Evolutionary conservation across 1,140 invertebrate genomes (phyloP), one percentile per base, ranked within the genome.

Genomic region (Drosophila kanapiae): DNA sequence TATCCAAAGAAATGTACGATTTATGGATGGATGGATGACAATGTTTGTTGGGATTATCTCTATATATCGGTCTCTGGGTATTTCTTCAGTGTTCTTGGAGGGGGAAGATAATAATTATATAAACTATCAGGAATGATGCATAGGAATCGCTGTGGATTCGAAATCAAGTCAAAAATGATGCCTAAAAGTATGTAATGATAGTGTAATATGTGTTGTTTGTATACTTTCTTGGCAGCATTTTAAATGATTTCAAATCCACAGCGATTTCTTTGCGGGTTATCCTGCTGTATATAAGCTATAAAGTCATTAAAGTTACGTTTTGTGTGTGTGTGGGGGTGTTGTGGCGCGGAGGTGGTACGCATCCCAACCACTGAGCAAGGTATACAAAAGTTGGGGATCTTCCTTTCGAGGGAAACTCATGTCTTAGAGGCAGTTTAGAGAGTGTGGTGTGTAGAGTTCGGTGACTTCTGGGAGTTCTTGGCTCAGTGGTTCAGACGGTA

Each of bases 311-410:
- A 78, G 51, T 57, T 82, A 70, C 51, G 60, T 76, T 59, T 56
- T 58, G 48, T 78, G 45, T 59, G 56, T 38, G 35, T 31, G 51
- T 38, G 31, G 31, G 31, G 5, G 11, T 38, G 11, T 38, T 38
- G 31, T 38, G 37, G 37, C 37, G 37, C 10, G 4, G 33, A 56
- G 27, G 45, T 45, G 60, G 45, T 57, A 54, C 47, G 13, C 47
- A 60, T 16, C 74, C 74, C 42, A 67, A 82, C 75, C 82, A 85
- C 82, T 85, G 82, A 84, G 82, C 74, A 78, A 84, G 60, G 58
- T 72, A 72, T 72, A 23, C 23, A 2, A 23, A 23, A 3, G 23
- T 23, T 23, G 1, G 23, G 23, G 23, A 23, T 23, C 23, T 23
- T 23, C 23, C 23, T 23, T 23, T 23, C 23, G 23, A 23, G 23